These are phyloP conservation scores for Phymastichus coffea DNA, from an alignment of 1,140 invertebrate genomes.

Conservation along the genomic window DNA sequence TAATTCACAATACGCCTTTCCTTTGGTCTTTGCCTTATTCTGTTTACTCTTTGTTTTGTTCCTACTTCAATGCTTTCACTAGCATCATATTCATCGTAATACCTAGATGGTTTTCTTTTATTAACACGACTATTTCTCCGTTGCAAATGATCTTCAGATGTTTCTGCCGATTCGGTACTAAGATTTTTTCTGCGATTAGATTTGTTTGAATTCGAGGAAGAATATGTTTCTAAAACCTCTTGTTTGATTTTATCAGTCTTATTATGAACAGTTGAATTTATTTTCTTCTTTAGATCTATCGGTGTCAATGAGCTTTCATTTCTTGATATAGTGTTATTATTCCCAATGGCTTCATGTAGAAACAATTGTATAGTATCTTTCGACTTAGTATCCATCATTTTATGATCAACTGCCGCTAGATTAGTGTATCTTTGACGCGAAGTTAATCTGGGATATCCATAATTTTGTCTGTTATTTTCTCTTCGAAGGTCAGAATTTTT, in stretches of 20 bases:
- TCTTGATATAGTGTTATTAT: not conserved
- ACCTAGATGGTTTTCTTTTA: not conserved
- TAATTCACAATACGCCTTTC: slow-evolving; percentile 1
- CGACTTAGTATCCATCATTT: not conserved
- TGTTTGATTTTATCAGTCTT: not conserved
- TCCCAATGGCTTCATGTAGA: not conserved
- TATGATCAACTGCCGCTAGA: not conserved
- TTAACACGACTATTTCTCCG: slow-evolving; percentile 8
- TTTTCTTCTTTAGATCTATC: too few relatives aligned
- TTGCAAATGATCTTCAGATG: slow-evolving; percentile 1
- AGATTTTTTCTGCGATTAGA: not conserved
- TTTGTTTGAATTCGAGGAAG: slow-evolving; percentile 7
- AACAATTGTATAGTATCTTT: slow-evolving; percentile 6
- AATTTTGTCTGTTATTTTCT: not conserved
- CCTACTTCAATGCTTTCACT: slow-evolving; percentile 8
- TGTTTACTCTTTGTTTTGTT: slow-evolving; percentile 2
- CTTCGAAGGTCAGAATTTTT: not conserved
- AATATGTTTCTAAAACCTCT: slow-evolving; percentile 7
- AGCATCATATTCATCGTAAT: slow-evolving; percentile 15
- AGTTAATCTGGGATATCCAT: too few relatives aligned
- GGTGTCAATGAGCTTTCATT: not conserved
- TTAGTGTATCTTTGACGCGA: not conserved
- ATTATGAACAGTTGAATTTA: not conserved
- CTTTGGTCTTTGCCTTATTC: slow-evolving; percentile 11
- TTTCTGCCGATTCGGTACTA: not conserved